These are phyloP conservation scores for Ochotona princeps DNA, from an alignment of 2,113 vertebrate species.

Conservation along the genomic window DNA sequence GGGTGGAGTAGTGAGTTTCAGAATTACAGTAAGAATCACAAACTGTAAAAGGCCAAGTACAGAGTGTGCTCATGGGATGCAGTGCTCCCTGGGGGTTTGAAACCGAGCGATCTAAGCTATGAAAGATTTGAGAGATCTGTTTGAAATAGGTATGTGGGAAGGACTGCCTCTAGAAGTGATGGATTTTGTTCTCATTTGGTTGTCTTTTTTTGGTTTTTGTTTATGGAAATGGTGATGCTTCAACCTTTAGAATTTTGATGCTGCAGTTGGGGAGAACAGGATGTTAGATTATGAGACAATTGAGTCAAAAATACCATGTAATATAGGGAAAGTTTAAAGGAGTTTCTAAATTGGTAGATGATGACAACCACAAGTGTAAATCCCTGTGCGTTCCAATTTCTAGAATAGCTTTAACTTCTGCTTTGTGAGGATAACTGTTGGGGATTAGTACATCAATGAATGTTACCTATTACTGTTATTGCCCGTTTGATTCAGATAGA, in stretches of 20 bases:
- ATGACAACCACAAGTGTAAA: neutral
- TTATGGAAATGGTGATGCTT: neutral
- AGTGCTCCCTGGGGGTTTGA: neutral
- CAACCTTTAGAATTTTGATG: neutral
- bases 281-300: neutral
- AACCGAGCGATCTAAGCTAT: neutral
- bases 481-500: neutral
- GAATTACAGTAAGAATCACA: neutral
- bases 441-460: neutral
- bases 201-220: neutral
- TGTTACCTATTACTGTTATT: neutral
- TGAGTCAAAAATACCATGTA: neutral
- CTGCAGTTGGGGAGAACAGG: neutral
- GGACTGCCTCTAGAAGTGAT: neutral
- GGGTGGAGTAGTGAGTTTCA: neutral
- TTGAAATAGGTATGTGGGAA: neutral
- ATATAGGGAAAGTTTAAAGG: neutral
- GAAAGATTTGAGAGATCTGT: neutral
- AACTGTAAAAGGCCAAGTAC: neutral
- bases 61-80: neutral
- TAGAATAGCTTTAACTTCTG: neutral
- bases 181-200: neutral
- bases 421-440: neutral
- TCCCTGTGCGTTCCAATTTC: neutral
- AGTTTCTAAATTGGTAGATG: conserved; percentile 2